These are phyloP conservation scores for Spodoptera littoralis DNA, from an alignment of 2,888 invertebrate species.

Conservation along the genomic window DNA sequence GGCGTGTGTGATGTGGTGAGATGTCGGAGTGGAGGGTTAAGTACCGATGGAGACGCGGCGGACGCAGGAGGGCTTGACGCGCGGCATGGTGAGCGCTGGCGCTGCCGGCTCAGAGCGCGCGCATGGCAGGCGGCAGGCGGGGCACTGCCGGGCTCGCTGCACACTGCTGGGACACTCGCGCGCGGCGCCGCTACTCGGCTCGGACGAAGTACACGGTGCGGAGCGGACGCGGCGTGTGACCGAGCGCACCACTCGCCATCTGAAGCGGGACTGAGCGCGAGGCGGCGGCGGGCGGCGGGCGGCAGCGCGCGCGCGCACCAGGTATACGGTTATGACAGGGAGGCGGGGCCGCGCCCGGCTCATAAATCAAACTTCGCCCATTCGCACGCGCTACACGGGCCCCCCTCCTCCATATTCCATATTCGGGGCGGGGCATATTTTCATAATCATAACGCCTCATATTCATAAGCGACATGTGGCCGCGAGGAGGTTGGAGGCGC, in stretches of 20 bases:
- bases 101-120: conserved; percentile 78
- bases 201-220: conserved; percentile 73
- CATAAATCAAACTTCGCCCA: conserved; percentile 91
- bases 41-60: conserved; percentile 89
- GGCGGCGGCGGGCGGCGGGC: conserved; percentile 81
- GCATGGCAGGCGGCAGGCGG: conserved; percentile 80
- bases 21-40: conserved; percentile 71
- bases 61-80: conserved; percentile 88
- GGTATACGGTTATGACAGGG: conserved; percentile 91
- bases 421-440: conserved; percentile 89
- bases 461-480: conserved; percentile 88
- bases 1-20: conserved; percentile 68
- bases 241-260: conserved; percentile 88
- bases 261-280: conserved; percentile 87
- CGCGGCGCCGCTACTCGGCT: conserved; percentile 73
- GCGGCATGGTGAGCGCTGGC: conserved; percentile 83
- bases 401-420: conserved; percentile 90
- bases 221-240: conserved; percentile 73
- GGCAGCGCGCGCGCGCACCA: conserved; percentile 90
- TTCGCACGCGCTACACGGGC: conserved; percentile 90
- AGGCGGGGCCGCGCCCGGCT: conserved; percentile 90
- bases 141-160: conserved; percentile 48
- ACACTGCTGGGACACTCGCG: conserved; percentile 68
- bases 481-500: conserved; percentile 64
- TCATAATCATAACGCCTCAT: conserved; percentile 89